phyloP scores from a whole-genome alignment of 2,113 vertebrate genomes.

The Leptocoma aspasia region DNA sequence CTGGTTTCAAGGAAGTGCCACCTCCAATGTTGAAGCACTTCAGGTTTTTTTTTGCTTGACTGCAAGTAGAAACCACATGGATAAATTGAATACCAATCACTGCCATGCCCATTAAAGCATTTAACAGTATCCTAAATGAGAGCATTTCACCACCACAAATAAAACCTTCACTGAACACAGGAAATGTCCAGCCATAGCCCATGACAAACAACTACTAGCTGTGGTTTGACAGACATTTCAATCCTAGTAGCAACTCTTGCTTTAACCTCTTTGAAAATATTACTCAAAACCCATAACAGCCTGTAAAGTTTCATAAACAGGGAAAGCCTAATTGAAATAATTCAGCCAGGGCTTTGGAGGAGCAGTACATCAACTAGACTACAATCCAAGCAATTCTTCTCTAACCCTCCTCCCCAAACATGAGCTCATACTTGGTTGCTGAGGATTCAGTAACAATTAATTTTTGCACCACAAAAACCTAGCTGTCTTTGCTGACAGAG shows the following conservation, averaged over 20 bases:
- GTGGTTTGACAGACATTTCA: background rate
- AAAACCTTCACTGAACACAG: background rate
- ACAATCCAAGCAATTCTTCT: background rate
- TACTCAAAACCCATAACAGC: background rate
- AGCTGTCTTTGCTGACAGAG: conserved; percentile 8
- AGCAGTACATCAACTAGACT: background rate
- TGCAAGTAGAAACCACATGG: background rate
- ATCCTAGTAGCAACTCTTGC: background rate
- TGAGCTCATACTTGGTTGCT: background rate
- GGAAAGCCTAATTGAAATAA: background rate
- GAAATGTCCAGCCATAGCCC: background rate
- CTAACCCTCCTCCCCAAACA: background rate
- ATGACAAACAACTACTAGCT: background rate
- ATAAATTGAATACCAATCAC: background rate
- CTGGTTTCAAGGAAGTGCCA: background rate
- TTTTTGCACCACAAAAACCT: conserved; percentile 6
- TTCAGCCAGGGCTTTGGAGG: background rate
- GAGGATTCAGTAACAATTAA: background rate
- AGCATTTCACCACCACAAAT: background rate
- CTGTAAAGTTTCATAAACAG: background rate
- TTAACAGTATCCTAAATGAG: background rate
- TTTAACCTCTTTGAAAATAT: background rate
- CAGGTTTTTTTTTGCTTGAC: background rate
- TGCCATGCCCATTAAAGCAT: background rate
- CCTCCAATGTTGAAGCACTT: background rate